These are phyloP conservation scores for Dexiosoma caninum DNA, from an alignment of 2,888 invertebrate genomes.

Conservation along the genomic window DNA sequence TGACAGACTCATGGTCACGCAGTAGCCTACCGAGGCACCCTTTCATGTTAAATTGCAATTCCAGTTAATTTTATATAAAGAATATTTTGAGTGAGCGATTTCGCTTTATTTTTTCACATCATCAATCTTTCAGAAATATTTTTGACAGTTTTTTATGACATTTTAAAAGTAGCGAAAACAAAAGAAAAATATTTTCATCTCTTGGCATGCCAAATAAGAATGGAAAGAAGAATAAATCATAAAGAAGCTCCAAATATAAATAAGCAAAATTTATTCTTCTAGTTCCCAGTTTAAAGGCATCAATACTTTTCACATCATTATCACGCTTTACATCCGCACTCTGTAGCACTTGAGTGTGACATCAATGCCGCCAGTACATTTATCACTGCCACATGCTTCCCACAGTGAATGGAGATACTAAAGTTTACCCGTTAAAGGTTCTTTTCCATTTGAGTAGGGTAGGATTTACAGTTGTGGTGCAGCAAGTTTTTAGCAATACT, in stretches of 20 bases:
- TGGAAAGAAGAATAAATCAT: conserved; percentile 2
- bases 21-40: no score
- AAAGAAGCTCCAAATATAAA: not conserved
- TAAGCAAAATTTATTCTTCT: not conserved
- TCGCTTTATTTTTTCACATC: conserved; percentile 18
- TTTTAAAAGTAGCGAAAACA: conserved; percentile 39
- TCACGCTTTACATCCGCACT: not conserved
- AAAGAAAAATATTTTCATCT: conserved; percentile 2
- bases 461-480: not conserved
- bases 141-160: conserved; percentile 58
- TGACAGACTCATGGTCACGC: no score
- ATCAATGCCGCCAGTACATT: conserved; percentile 65
- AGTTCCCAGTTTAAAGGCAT: not conserved
- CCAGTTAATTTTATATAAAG: no score
- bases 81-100: no score
- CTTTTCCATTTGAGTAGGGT: not conserved
- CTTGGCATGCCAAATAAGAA: not conserved
- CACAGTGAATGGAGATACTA: not conserved
- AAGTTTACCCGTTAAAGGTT: not conserved
- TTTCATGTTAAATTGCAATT: no score
- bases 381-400: conserved; percentile 65
- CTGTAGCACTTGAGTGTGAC: not conserved
- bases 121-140: conserved; percentile 38
- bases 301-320: conserved; percentile 38
- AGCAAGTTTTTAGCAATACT: not conserved